Conservation (phyloP, 2,113 vertebrate genomes). For the Pleuronectes platessa region DNA sequence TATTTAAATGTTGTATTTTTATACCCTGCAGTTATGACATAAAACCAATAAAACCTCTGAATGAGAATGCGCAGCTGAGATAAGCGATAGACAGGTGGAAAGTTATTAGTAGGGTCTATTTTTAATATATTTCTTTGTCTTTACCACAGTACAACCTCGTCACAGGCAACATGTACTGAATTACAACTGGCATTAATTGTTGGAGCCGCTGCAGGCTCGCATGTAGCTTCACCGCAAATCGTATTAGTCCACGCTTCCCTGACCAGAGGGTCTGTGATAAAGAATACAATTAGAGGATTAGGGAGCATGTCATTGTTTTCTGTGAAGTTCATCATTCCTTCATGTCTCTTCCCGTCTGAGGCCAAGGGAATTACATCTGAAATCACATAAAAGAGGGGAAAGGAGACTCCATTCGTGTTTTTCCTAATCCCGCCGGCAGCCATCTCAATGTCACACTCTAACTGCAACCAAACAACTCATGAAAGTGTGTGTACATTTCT, state of each 20-base stretch:
- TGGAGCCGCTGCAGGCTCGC: constrained; percentile 21
- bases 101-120: constrained; percentile 20
- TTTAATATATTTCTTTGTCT: constrained; percentile 17
- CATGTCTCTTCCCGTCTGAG: constrained; percentile 10
- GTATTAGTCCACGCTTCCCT: constrained; percentile 25
- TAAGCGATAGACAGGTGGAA: constrained; percentile 38
- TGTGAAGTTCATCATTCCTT: constrained; percentile 24
- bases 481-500: not conserved
- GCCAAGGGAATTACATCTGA: constrained; percentile 28
- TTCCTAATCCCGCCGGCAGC: constrained; percentile 8
- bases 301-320: constrained; percentile 11
- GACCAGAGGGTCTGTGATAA: constrained; percentile 15
- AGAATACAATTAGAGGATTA: constrained; percentile 19
- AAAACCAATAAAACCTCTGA: constrained; percentile 21
- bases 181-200: constrained; percentile 40
- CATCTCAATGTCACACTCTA: constrained; percentile 11
- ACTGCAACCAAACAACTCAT: not conserved
- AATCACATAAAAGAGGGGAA: not conserved
- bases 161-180: constrained; percentile 7
- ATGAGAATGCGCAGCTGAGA: constrained; percentile 22
- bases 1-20: not conserved
- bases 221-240: constrained; percentile 21
- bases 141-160: not conserved
- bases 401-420: not conserved
- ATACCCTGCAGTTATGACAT: constrained; percentile 1